phyloP scores from a whole-genome alignment of 2,113 vertebrate species.

The Gorsachius goisagi region DNA sequence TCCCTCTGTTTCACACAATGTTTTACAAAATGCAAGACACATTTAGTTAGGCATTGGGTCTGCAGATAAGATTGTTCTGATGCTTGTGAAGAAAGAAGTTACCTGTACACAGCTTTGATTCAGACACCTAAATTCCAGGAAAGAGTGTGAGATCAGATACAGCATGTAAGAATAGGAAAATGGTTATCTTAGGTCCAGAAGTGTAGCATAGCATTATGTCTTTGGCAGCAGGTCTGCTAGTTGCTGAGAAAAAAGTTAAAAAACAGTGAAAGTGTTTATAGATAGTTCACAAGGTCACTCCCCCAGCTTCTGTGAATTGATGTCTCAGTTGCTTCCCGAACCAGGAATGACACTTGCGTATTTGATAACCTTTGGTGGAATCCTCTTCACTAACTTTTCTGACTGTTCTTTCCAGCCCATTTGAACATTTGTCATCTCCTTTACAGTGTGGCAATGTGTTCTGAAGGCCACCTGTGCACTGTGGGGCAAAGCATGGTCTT shows the following conservation, averaged over 20 bases:
- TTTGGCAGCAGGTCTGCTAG: neutral
- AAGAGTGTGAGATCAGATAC: neutral
- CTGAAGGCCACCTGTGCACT: neutral
- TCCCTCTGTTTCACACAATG: neutral
- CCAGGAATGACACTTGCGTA: rapidly evolving
- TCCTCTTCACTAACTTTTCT: neutral
- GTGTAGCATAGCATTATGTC: neutral
- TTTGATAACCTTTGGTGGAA: neutral
- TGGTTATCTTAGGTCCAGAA: neutral
- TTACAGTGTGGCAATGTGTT: neutral
- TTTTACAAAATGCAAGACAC: neutral
- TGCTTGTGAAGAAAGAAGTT: neutral
- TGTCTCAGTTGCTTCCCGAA: neutral
- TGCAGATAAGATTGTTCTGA: neutral
- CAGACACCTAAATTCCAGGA: neutral
- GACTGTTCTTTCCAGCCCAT: neutral
- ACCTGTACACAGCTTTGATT: neutral
- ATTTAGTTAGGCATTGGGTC: neutral
- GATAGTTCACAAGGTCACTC: neutral
- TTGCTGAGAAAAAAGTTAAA: neutral
- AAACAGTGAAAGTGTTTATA: neutral
- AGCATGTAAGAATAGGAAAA: neutral
- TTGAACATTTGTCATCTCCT: neutral
- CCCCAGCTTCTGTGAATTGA: neutral
- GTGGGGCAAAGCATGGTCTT: neutral